Conservation (phyloP, 2,113 vertebrate species). For the Tupaia tana region DNA sequence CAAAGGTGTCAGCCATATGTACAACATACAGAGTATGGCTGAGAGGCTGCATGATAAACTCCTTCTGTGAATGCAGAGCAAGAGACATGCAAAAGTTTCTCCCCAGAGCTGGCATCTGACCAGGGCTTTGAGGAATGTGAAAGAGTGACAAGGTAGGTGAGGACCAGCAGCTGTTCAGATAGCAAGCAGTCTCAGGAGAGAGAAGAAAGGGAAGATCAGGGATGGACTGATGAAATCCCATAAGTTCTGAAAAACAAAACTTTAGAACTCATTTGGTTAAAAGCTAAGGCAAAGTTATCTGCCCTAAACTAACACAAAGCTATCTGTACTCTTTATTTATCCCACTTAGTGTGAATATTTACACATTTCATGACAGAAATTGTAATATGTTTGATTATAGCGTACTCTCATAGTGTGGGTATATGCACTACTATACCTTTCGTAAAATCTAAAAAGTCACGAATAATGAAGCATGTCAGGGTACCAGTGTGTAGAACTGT, state of each 20-base stretch:
- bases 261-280: not conserved
- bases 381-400: not conserved
- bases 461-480: not conserved
- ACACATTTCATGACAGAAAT: not conserved
- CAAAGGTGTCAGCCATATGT: too few species aligned
- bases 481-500: not conserved
- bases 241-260: not conserved
- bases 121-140: not conserved
- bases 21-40: not conserved
- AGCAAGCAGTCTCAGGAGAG: not conserved
- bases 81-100: not conserved
- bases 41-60: not conserved
- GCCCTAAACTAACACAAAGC: not conserved
- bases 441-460: not conserved
- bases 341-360: not conserved
- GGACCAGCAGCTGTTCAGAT: accelerated
- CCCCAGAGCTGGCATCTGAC: not conserved
- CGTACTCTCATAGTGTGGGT: not conserved
- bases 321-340: not conserved
- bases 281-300: not conserved
- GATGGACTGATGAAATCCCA: not conserved
- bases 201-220: not conserved
- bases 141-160: not conserved
- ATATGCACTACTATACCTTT: not conserved
- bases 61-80: not conserved